phyloP scores from a whole-genome alignment of 2,888 invertebrate genomes.

The Scelioninae gen. 2 region DNA sequence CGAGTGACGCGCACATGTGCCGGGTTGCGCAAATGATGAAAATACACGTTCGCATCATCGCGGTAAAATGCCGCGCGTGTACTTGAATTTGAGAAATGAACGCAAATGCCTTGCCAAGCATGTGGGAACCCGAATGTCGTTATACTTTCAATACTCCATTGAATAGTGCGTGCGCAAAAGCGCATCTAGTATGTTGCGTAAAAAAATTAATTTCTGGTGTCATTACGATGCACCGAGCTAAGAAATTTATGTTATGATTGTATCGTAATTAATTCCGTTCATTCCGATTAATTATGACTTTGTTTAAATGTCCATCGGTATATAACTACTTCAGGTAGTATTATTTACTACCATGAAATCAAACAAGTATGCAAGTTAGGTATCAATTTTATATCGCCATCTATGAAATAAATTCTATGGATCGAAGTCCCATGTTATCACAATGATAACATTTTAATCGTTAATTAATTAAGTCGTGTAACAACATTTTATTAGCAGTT shows the following conservation, averaged over 20 bases:
- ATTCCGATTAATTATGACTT: conserved; percentile 51
- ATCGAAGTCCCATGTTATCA: no score
- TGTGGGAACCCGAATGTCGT: no score
- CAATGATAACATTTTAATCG: no score
- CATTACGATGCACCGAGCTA: conserved; percentile 40
- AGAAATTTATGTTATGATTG: conserved; percentile 30
- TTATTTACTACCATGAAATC: no score
- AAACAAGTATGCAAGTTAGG: no score
- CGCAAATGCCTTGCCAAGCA: no score
- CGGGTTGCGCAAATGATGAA: conserved; percentile 38
- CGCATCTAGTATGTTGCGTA: conserved; percentile 23
- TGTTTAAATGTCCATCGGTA: conserved; percentile 42
- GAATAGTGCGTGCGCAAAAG: background rate
- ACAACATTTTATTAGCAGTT: no score
- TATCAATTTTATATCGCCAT: no score
- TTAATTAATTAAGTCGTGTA: no score
- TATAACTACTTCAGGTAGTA: conserved; percentile 49
- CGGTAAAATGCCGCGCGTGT: conserved; percentile 8
- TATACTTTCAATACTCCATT: background rate
- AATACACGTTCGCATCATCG: conserved; percentile 26
- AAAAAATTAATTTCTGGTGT: conserved; percentile 40
- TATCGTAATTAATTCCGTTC: conserved; percentile 44
- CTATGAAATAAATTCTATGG: no score
- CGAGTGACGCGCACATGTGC: conserved; percentile 18
- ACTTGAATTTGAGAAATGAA: no score